phyloP scores from a whole-genome alignment of 2,888 invertebrate genomes.

The Xestia c-nigrum region DNA sequence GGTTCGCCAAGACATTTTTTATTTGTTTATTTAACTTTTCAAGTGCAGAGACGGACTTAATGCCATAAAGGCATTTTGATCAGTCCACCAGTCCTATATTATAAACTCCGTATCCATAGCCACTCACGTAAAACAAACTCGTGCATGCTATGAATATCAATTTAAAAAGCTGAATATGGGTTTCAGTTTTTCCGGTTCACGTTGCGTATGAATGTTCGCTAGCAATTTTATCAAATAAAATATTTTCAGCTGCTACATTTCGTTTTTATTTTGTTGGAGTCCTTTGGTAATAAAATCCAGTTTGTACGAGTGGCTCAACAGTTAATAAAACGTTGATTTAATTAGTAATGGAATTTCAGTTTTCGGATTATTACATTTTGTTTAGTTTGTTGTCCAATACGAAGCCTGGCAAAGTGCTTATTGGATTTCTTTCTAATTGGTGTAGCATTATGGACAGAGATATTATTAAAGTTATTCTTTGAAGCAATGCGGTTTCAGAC shows the following conservation, averaged over 20 bases:
- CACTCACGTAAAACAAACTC: not conserved
- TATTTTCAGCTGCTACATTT: slow-evolving; percentile 13
- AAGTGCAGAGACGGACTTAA: no score
- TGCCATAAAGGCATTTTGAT: no score
- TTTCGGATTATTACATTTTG: slow-evolving; percentile 15
- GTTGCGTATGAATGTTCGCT: not conserved
- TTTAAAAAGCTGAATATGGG: not conserved
- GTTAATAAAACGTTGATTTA: slow-evolving; percentile 48
- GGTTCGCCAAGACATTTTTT: no score
- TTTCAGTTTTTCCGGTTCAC: not conserved
- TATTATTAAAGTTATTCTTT: slow-evolving; percentile 35
- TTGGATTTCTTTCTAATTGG: slow-evolving; percentile 37
- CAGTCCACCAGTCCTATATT: no score
- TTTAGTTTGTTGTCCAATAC: slow-evolving; percentile 10
- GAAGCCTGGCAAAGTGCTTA: slow-evolving; percentile 20
- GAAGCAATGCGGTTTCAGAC: slow-evolving; percentile 36
- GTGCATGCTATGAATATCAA: not conserved
- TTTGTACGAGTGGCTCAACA: slow-evolving; percentile 23
- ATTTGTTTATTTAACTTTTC: no score
- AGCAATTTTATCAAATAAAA: not conserved
- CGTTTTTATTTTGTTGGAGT: slow-evolving; percentile 21
- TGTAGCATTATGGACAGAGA: slow-evolving; percentile 12
- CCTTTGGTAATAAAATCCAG: slow-evolving; percentile 48
- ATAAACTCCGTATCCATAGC: not conserved
- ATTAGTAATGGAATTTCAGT: slow-evolving; percentile 36